Conservation (phyloP, 1,140 invertebrate species). For the Dinoponera quadriceps region DNA sequence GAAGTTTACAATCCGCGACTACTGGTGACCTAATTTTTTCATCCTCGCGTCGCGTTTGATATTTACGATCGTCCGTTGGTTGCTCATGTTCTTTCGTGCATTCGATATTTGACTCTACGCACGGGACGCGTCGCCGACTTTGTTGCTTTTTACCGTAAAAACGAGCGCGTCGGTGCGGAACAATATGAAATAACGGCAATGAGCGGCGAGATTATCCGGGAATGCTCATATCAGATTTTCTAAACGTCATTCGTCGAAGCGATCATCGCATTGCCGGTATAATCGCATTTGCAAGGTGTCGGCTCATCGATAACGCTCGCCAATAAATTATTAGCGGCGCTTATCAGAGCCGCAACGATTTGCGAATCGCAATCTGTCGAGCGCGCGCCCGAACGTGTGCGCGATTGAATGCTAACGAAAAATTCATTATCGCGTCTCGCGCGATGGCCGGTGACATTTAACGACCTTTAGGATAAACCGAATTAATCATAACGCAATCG, state of each 20-base stretch:
- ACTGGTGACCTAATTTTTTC: neutral
- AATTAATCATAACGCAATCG: neutral
- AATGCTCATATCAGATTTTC: constrained; percentile 26
- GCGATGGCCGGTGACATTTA: neutral
- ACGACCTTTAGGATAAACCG: neutral
- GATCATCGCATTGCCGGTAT: neutral
- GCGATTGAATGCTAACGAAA: constrained; percentile 38
- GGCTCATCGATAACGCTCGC: constrained; percentile 39
- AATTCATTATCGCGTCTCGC: constrained; percentile 10
- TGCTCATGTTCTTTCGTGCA: neutral
- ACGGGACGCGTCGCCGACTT: neutral
- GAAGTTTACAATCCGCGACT: neutral
- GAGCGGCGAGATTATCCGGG: neutral
- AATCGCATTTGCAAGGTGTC: constrained; percentile 51
- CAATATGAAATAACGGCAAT: neutral
- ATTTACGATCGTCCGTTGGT: neutral
- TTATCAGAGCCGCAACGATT: constrained; percentile 37
- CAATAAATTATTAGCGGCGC: constrained; percentile 50
- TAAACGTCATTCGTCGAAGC: constrained; percentile 23
- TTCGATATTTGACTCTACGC: no score
- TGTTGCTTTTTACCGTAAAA: constrained; percentile 4
- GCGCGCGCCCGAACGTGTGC: constrained; percentile 4
- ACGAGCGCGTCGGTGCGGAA: neutral
- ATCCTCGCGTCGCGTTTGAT: neutral
- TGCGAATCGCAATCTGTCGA: constrained; percentile 27